A percentile compares a stretch with the other conserved stretches of the same genome.
Evolutionary conservation across 2,113 vertebrate genomes (phyloP).

Genomic region (Collichthys lucidus): DNA sequence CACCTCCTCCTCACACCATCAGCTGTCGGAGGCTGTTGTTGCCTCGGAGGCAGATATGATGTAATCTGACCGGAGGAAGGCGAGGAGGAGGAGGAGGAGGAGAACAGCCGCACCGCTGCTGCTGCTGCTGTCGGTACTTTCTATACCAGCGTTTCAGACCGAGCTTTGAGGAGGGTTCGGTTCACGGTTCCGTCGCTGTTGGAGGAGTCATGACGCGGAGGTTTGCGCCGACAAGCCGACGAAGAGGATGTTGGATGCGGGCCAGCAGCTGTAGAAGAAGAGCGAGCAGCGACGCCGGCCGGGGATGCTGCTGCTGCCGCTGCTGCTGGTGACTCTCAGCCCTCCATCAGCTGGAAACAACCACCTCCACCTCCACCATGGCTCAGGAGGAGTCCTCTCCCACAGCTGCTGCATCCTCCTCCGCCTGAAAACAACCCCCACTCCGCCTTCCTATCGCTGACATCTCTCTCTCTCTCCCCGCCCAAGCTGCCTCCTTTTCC

Average conservation of each 20-base stretch:
- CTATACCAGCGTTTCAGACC: too few species aligned
- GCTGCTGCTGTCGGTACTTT: neutral
- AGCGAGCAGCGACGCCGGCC: conserved; percentile 22
- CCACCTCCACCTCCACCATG: conserved; percentile 11
- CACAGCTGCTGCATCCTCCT: conserved; percentile 42
- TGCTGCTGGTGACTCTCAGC: conserved; percentile 14
- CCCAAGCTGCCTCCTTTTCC: conserved; percentile 22
- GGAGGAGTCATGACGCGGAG: conserved; percentile 38
- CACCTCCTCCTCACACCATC: conserved; percentile 20
- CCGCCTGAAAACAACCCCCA: conserved; percentile 52
- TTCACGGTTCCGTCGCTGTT: neutral
- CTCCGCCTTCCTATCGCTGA: conserved; percentile 39
- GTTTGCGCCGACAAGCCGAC: neutral
- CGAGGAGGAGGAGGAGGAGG: conserved; percentile 9
- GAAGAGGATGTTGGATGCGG: conserved; percentile 43
- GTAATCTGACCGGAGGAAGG: conserved; percentile 76
- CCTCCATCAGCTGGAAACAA: conserved; percentile 33
- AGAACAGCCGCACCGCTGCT: neutral
- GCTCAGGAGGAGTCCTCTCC: conserved; percentile 33
- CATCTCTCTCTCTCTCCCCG: conserved; percentile 14
- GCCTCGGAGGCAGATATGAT: conserved; percentile 83
- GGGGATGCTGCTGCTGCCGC: conserved; percentile 59
- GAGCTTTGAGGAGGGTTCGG: neutral
- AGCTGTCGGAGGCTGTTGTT: conserved; percentile 78
- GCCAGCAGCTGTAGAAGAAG: conserved; percentile 5